Evolutionary conservation across 2,113 vertebrate genomes (phyloP).

Genomic region (Pogonocichla stellata): DNA sequence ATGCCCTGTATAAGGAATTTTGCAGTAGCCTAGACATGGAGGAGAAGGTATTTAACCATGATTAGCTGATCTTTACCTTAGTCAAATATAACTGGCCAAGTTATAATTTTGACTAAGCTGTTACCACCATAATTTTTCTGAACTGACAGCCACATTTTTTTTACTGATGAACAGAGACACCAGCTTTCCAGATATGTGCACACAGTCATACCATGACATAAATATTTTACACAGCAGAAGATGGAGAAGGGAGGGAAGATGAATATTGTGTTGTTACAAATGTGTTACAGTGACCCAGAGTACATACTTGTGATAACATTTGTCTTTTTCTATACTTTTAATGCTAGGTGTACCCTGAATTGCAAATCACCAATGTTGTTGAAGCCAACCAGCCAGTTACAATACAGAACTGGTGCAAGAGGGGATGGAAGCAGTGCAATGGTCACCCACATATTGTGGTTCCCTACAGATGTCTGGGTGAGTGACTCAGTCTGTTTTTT

Average conservation of each 20-base stretch:
- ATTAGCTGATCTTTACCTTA: neutral
- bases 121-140: neutral
- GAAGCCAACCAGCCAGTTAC: slow-evolving; percentile 97
- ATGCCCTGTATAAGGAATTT: neutral
- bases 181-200: neutral
- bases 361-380: slow-evolving; percentile 98
- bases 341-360: slow-evolving; percentile 90
- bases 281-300: neutral
- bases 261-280: neutral
- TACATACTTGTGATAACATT: neutral
- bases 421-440: slow-evolving; percentile 89
- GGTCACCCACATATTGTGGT: slow-evolving; percentile 92
- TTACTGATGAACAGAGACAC: neutral
- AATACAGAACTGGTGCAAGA: slow-evolving; percentile 99
- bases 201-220: neutral
- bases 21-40: neutral
- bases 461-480: slow-evolving; percentile 96
- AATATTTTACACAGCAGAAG: neutral
- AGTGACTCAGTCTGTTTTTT: slow-evolving; percentile 23
- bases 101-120: neutral
- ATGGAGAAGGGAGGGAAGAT: neutral
- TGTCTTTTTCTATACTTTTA: neutral
- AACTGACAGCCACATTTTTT: neutral
- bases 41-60: neutral
- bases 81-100: neutral